Conservation (phyloP, 1,140 invertebrate species). For the Yoshiicerus persimilis region DNA sequence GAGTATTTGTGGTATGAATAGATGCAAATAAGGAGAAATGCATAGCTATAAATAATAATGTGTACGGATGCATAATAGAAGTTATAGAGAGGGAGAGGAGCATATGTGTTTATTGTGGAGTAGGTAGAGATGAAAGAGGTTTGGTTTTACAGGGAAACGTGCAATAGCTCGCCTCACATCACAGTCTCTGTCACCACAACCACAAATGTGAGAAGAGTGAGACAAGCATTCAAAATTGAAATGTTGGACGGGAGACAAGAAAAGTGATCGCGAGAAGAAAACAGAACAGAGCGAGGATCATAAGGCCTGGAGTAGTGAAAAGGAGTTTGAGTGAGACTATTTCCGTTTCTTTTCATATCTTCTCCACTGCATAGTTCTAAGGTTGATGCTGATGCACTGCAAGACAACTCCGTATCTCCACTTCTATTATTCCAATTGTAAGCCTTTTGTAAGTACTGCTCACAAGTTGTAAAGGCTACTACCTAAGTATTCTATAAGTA, state of each 20-base stretch:
- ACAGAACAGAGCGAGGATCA: background rate
- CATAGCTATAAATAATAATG: background rate
- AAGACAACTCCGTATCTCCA: background rate
- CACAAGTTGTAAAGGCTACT: too few species aligned
- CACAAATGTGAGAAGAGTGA: conserved; percentile 3
- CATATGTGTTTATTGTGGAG: background rate
- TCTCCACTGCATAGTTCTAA: background rate
- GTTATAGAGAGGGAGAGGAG: background rate
- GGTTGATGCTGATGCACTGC: background rate
- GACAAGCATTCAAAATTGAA: conserved; percentile 13
- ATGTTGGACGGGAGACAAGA: background rate
- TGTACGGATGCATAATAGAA: background rate
- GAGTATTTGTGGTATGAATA: too few species aligned
- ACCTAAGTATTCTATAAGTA: too few species aligned
- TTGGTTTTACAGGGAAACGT: background rate
- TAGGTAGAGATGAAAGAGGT: background rate
- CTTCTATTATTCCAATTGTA: background rate
- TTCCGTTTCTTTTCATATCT: conserved; percentile 1
- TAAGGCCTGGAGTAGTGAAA: background rate
- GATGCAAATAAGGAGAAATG: background rate
- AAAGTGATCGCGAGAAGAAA: background rate
- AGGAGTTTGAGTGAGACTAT: background rate
- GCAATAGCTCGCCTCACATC: background rate
- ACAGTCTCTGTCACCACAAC: conserved; percentile 4
- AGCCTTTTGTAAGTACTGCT: background rate